Evolutionary conservation across 2,888 invertebrate genomes (phyloP).

Genomic region (Drosophila ezoana): DNA sequence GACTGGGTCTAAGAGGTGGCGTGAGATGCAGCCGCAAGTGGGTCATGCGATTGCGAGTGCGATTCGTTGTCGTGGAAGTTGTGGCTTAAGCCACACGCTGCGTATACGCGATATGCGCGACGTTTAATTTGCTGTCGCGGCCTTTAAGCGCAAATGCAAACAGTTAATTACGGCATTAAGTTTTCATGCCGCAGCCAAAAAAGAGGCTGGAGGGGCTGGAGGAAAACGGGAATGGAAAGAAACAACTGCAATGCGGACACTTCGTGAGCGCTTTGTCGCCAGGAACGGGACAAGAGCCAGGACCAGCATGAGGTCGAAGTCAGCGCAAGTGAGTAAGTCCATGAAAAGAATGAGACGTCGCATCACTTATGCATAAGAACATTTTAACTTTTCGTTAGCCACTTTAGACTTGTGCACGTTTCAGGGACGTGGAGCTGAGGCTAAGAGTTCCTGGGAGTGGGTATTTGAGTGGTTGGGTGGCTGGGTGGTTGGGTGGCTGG

Average conservation of each 20-base stretch:
- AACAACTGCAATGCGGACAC: slow-evolving; percentile 76
- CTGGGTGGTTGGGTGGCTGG: neutral
- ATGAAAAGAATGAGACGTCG: slow-evolving; percentile 51
- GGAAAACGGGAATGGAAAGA: slow-evolving; percentile 38
- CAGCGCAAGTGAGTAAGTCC: slow-evolving; percentile 11
- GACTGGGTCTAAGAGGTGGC: neutral
- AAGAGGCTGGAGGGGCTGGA: slow-evolving; percentile 14
- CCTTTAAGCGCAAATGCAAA: slow-evolving; percentile 70
- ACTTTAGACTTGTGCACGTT: slow-evolving; percentile 66
- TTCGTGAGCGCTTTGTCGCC: slow-evolving; percentile 74
- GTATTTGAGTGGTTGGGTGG: neutral
- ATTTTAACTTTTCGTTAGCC: slow-evolving; percentile 76
- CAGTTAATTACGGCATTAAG: slow-evolving; percentile 78
- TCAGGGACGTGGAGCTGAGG: slow-evolving; percentile 6
- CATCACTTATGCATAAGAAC: slow-evolving; percentile 78
- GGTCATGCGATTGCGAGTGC: slow-evolving; percentile 46
- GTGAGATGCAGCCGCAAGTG: slow-evolving; percentile 41
- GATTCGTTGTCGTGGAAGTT: slow-evolving; percentile 38
- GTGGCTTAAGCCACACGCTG: slow-evolving; percentile 39
- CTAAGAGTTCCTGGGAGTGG: neutral
- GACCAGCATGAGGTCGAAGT: slow-evolving; percentile 25
- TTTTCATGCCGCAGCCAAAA: slow-evolving; percentile 70
- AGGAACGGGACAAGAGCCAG: slow-evolving; percentile 23
- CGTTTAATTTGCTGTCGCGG: slow-evolving; percentile 47
- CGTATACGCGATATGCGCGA: slow-evolving; percentile 63